Evolutionary conservation across 1,140 invertebrate species (phyloP), one percentile per base, ranked within the genome.

Genomic region (Spodoptera frugiperda): DNA sequence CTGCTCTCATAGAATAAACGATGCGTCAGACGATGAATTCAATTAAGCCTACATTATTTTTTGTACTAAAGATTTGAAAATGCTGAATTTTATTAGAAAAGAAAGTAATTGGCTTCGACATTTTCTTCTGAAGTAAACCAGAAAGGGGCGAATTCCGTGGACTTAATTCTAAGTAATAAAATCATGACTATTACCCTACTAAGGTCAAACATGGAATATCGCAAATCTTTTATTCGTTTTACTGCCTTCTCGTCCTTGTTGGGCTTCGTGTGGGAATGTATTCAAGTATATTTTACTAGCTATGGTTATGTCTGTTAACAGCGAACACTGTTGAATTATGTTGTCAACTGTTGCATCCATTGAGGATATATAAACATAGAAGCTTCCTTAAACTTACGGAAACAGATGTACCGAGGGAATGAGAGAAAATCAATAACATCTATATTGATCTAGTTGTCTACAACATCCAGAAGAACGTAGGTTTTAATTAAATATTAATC

Each of bases 1-100:
- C 83, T 84, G 85, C 25, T 15, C 15, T 10, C 86, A 89, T 76
- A 89, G 84, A 88, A 33, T 83, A 84, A 46, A 75, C 33, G 49
- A 9, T 71, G 65, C 39, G 19, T 53, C 73, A 83, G 84, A 82
- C 33, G 68, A 19, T 72, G 30, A 57, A 57, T 21, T 72, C 9
- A 57, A 72, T 72, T 55, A 74, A 46, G 9, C 54, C 8, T 39
- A 57, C 44, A 57, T 54, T 21, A 57, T 19, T 46, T 72, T 39
- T 46, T 44, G n/a, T 19, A 48, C 11, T 3, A 6, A 15, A 59
- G 10, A 10, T 11, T 39, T n/a, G 8, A 2, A 65, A 65, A n/a
- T 51, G 6, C 48, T 15, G 15, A 8, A n/a, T 51, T 51, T 51
- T 51, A 51, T 51, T 51, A n/a, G 4, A 14, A 15, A n/a, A 14